A percentile compares a stretch with the other conserved stretches of the same genome.
These are phyloP conservation scores for Mycetomoellerius zeteki DNA, from an alignment of 1,140 invertebrate species.

Conservation along the genomic window DNA sequence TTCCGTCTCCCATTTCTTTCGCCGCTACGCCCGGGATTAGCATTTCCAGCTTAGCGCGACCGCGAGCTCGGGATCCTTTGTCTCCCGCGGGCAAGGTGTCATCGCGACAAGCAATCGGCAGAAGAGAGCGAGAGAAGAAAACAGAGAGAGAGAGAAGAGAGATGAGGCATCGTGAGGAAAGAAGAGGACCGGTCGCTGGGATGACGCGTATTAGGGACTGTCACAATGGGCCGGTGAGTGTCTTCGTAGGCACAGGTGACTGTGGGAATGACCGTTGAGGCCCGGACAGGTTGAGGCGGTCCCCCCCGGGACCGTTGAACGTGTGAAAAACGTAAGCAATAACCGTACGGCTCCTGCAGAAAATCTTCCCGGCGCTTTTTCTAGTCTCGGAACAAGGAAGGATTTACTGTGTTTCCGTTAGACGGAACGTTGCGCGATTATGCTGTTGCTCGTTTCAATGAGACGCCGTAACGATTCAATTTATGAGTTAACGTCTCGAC, in stretches of 20 bases:
- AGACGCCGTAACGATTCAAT: background rate
- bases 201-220: conserved; percentile 81
- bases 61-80: conserved; percentile 76
- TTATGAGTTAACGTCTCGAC: background rate
- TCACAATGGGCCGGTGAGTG: conserved; percentile 81
- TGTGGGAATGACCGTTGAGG: conserved; percentile 85
- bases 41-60: conserved; percentile 80
- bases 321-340: conserved; percentile 78
- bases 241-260: conserved; percentile 83
- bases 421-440: background rate
- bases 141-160: background rate
- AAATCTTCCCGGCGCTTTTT: conserved; percentile 63
- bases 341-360: conserved; percentile 61
- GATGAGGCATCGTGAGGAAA: conserved; percentile 23
- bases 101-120: conserved; percentile 69
- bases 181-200: conserved; percentile 69
- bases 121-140: conserved; percentile 16
- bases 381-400: conserved; percentile 53
- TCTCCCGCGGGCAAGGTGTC: conserved; percentile 76
- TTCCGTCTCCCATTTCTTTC: conserved; percentile 39
- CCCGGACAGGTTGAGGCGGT: conserved; percentile 81
- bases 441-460: background rate
- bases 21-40: conserved; percentile 72
- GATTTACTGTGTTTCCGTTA: conserved; percentile 14
- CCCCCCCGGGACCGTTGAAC: conserved; percentile 73